These are phyloP conservation scores for Agrochola lychnidis DNA, from an alignment of 2,888 invertebrate genomes.

Conservation along the genomic window DNA sequence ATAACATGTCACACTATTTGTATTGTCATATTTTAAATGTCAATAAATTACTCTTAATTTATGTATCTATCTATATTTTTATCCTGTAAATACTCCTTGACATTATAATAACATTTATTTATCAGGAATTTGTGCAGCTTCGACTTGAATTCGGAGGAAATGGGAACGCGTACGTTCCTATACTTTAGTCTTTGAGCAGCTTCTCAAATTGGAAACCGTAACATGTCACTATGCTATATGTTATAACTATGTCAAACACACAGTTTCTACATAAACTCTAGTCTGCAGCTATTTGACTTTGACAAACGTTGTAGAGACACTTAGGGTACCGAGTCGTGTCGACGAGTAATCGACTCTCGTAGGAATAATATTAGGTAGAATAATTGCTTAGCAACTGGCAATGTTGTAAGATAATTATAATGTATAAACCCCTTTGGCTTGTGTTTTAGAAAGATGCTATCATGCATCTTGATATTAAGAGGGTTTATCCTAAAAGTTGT, in stretches of 20 bases:
- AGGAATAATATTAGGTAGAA: conserved; percentile 49
- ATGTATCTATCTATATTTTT: too few species aligned
- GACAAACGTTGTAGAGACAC: conserved; percentile 51
- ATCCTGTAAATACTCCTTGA: too few species aligned
- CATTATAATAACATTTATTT: too few species aligned
- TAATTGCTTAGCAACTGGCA: conserved; percentile 18
- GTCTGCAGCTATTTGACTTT: conserved; percentile 50
- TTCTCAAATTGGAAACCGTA: conserved; percentile 35
- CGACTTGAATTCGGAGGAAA: too few species aligned
- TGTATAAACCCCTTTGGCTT: not conserved
- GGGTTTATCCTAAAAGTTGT: too few species aligned
- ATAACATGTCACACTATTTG: too few species aligned
- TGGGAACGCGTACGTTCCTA: too few species aligned
- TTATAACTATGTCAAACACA: conserved; percentile 29
- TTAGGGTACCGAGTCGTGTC: conserved; percentile 43
- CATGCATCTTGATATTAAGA: not conserved
- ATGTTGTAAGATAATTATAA: conserved; percentile 27
- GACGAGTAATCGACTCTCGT: conserved; percentile 49
- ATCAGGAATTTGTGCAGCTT: too few species aligned
- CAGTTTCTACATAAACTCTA: conserved; percentile 44
- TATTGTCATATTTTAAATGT: too few species aligned
- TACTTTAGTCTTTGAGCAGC: not conserved
- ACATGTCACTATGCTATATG: not conserved
- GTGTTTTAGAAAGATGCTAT: not conserved
- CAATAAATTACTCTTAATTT: too few species aligned